phyloP scores from a whole-genome alignment of 1,140 invertebrate species.

The Trachymyrmex cornetzi region DNA sequence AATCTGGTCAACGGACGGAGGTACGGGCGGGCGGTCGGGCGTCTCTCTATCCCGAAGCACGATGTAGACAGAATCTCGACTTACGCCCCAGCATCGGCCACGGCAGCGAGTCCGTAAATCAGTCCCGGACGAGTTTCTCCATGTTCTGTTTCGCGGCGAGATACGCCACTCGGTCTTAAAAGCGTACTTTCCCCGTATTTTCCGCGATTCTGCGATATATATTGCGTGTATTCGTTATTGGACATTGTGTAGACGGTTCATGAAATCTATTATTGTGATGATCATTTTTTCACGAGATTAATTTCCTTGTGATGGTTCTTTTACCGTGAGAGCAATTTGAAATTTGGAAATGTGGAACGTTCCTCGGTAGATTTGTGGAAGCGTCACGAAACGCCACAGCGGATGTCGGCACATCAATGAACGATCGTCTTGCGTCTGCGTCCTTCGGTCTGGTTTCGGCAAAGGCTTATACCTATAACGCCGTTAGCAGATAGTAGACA shows the following conservation, averaged over 20 bases:
- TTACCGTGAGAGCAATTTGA: not conserved
- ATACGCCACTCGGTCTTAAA: constrained; percentile 70
- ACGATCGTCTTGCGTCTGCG: constrained; percentile 1
- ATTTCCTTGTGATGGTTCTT: not conserved
- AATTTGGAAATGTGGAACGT: not conserved
- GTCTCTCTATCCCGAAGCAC: constrained; percentile 71
- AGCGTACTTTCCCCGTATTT: constrained; percentile 39
- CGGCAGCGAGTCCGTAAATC: constrained; percentile 83
- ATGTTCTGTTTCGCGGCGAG: constrained; percentile 77
- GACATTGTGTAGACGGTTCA: not conserved
- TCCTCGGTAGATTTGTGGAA: not conserved
- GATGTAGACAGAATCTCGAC: constrained; percentile 75
- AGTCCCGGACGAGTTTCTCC: constrained; percentile 79
- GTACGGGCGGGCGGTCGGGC: constrained; percentile 7
- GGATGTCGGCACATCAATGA: constrained; percentile 31
- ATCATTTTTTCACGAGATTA: not conserved
- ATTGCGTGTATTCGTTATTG: not conserved
- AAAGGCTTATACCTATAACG: constrained; percentile 29
- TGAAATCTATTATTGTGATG: not conserved
- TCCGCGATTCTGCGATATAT: not conserved
- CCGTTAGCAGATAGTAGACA: constrained; percentile 53
- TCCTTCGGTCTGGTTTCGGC: constrained; percentile 37
- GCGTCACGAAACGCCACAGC: not conserved
- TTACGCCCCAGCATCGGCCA: constrained; percentile 65
- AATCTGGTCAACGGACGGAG: constrained; percentile 74